phyloP scores from a whole-genome alignment of 64 coral and sea anemone genomes.

The Montipora capricornis region DNA sequence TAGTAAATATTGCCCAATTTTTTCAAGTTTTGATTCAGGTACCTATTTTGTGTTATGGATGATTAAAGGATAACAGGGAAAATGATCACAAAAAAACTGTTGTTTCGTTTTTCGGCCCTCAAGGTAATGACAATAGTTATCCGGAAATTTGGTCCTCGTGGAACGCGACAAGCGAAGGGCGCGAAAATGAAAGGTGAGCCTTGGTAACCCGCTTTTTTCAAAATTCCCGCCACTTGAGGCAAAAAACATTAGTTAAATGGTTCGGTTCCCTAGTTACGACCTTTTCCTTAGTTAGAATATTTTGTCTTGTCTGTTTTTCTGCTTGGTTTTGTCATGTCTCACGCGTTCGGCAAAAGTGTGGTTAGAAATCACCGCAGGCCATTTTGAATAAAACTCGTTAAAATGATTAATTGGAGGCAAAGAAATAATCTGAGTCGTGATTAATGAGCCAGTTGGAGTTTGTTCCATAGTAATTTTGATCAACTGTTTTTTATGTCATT shows the following conservation, averaged over 20 bases:
- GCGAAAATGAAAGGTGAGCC: not conserved
- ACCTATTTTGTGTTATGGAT: too few species aligned
- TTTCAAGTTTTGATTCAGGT: too few species aligned
- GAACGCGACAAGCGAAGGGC: not conserved
- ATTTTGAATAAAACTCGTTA: not conserved
- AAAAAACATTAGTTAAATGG: not conserved
- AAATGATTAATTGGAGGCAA: not conserved
- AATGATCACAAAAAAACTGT: too few species aligned
- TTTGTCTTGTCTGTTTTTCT: not conserved
- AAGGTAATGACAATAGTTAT: too few species aligned
- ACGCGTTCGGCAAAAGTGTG: not conserved
- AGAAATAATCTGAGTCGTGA: not conserved
- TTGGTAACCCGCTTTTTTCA: not conserved
- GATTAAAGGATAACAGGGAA: too few species aligned
- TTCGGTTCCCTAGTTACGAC: not conserved
- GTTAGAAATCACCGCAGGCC: not conserved
- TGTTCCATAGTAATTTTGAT: not conserved
- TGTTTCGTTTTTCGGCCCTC: too few species aligned
- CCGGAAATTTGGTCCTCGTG: too few species aligned
- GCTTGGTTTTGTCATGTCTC: not conserved
- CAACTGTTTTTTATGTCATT: not conserved
- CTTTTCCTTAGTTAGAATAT: not conserved
- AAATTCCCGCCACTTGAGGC: constrained; percentile 7
- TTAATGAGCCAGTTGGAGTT: not conserved
- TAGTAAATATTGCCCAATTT: too few species aligned